phyloP scores from a whole-genome alignment of 2,888 invertebrate species.

The Agrotis clavis region DNA sequence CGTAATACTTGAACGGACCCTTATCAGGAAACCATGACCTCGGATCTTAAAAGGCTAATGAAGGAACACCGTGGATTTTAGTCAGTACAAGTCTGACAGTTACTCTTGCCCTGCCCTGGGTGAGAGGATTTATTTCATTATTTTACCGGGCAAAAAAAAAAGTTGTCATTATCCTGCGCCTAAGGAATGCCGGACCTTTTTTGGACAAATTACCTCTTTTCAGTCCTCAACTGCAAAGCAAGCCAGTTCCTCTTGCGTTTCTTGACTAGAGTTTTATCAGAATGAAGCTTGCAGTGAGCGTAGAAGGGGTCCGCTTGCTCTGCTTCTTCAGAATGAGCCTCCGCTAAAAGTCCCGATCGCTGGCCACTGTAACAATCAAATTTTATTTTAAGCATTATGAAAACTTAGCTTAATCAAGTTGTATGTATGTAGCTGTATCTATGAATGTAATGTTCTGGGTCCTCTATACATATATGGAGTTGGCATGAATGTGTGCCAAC shows the following conservation, averaged over 20 bases:
- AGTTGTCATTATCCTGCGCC: no score
- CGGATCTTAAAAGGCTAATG: no score
- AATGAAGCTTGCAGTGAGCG: constrained; percentile 98
- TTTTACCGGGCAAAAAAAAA: no score
- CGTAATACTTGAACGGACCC: no score
- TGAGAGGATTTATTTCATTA: no score
- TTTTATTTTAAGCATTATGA: neutral
- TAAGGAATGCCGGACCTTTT: no score
- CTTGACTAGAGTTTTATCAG: constrained; percentile 96
- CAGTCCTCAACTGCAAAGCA: constrained; percentile 95
- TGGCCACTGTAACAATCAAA: constrained; percentile 93
- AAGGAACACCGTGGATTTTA: no score
- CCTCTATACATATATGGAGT: neutral
- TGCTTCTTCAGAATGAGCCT: constrained; percentile 97
- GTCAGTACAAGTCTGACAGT: no score
- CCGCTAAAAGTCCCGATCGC: constrained; percentile 97
- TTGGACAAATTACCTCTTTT: constrained; percentile 88
- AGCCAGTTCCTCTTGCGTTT: constrained; percentile 96
- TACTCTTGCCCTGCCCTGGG: no score
- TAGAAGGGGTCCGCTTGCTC: constrained; percentile 99
- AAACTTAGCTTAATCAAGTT: neutral
- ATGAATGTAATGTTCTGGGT: neutral
- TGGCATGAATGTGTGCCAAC: no score
- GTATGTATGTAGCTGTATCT: no score
- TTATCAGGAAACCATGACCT: no score